Evolutionary conservation across 2,113 vertebrate species (phyloP).

Genomic region (Nycticebus coucang): DNA sequence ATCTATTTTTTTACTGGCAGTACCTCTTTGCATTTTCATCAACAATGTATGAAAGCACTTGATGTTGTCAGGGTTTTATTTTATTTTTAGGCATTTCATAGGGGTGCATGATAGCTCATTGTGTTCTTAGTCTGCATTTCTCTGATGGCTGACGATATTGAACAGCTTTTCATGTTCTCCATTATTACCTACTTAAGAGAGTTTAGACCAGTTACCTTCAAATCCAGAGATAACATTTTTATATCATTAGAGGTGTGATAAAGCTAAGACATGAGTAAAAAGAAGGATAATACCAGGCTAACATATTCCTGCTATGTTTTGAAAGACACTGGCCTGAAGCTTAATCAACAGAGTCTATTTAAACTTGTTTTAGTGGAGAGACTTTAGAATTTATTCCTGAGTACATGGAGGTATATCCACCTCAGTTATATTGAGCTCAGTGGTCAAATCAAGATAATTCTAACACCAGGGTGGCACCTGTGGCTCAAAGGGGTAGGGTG

Average conservation of each 20-base stretch:
- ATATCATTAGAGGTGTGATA: not conserved
- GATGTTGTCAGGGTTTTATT: not conserved
- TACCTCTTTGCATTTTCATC: not conserved
- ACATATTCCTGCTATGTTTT: not conserved
- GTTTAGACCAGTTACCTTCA: not conserved
- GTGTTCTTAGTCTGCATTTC: not conserved
- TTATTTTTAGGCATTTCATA: not conserved
- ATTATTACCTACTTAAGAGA: not conserved
- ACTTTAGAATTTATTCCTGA: not conserved
- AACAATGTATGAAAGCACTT: not conserved
- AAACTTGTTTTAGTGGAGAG: not conserved
- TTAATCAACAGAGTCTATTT: not conserved
- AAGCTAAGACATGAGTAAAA: not conserved
- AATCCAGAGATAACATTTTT: not conserved
- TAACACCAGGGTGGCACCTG: not conserved
- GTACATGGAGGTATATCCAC: not conserved
- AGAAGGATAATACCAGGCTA: not conserved
- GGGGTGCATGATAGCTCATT: not conserved
- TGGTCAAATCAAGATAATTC: not conserved
- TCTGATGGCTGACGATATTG: not conserved
- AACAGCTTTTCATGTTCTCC: not conserved
- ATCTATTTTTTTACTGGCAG: not conserved
- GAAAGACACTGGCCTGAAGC: not conserved
- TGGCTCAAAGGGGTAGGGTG: too few relatives aligned
- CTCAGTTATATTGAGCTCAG: not conserved